Conservation (phyloP, 1,140 invertebrate species). For the Heliconius melpomene region DNA sequence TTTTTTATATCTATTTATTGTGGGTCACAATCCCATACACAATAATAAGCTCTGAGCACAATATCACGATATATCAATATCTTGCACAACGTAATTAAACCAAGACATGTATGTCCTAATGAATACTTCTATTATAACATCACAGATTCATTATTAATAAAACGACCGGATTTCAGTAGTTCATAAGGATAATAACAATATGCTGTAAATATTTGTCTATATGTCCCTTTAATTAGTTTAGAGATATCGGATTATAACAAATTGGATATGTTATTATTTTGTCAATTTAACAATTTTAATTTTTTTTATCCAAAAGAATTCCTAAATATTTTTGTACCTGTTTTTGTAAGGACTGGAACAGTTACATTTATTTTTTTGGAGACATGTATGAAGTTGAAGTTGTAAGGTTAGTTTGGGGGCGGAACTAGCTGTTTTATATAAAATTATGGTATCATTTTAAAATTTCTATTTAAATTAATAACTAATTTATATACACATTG, state of each 20-base stretch:
- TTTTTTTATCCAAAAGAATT: too few relatives aligned
- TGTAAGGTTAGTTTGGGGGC: too few relatives aligned
- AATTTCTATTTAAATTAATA: too few relatives aligned
- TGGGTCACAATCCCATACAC: constrained; percentile 51
- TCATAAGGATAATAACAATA: constrained; percentile 19
- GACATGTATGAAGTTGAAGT: too few relatives aligned
- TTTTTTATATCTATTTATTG: constrained; percentile 48
- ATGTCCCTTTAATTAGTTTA: too few relatives aligned
- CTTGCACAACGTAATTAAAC: constrained; percentile 51
- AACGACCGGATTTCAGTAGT: constrained; percentile 47
- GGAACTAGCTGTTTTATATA: too few relatives aligned
- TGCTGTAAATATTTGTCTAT: background rate
- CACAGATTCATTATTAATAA: constrained; percentile 62
- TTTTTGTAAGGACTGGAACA: too few relatives aligned
- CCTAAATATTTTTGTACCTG: too few relatives aligned
- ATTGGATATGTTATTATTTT: background rate
- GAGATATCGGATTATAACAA: background rate
- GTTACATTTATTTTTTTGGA: too few relatives aligned
- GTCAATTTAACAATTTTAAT: background rate
- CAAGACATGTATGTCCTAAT: constrained; percentile 57
- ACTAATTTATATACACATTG: background rate
- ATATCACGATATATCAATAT: constrained; percentile 68
- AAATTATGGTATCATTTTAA: background rate
- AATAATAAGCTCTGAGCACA: constrained; percentile 62
- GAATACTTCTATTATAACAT: constrained; percentile 64